Conservation (phyloP, 1,140 invertebrate genomes). For the Drosophila carrolli region DNA sequence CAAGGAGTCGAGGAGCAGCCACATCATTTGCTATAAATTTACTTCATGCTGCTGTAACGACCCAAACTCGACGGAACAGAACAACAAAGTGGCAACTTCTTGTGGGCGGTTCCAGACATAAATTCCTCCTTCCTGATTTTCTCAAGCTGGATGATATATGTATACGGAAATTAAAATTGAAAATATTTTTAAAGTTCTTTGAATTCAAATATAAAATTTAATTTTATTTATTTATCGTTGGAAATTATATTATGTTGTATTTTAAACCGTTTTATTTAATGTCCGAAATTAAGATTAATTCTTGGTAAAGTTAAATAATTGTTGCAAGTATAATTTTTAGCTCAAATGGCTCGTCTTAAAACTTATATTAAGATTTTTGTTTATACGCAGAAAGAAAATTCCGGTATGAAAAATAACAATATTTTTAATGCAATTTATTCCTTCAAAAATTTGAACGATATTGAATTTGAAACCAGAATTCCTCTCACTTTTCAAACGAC, state of each 20-base stretch:
- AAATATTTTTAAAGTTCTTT: neutral
- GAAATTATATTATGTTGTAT: too few relatives aligned
- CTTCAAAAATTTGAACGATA: neutral
- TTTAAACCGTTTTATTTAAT: too few relatives aligned
- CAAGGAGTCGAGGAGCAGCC: constrained; percentile 33
- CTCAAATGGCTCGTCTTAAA: too few relatives aligned
- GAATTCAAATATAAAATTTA: neutral
- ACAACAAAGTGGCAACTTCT: constrained; percentile 38
- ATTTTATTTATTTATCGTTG: neutral
- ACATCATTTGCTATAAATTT: constrained; percentile 79
- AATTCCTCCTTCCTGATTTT: constrained; percentile 25
- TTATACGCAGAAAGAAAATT: too few relatives aligned
- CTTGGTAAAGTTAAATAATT: too few relatives aligned
- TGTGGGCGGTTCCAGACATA: constrained; percentile 30
- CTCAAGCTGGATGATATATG: neutral
- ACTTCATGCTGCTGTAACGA: constrained; percentile 52
- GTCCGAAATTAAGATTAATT: too few relatives aligned
- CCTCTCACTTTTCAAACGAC: neutral
- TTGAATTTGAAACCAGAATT: neutral
- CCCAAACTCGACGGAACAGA: constrained; percentile 37
- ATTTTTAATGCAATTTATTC: neutral
- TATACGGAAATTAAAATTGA: neutral
- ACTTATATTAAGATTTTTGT: too few relatives aligned
- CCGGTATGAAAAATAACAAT: too few relatives aligned
- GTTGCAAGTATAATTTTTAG: too few relatives aligned